Base-by-base conservation (phyloP, 2,888 invertebrate species). In the Stenodema calcarata region DNA sequence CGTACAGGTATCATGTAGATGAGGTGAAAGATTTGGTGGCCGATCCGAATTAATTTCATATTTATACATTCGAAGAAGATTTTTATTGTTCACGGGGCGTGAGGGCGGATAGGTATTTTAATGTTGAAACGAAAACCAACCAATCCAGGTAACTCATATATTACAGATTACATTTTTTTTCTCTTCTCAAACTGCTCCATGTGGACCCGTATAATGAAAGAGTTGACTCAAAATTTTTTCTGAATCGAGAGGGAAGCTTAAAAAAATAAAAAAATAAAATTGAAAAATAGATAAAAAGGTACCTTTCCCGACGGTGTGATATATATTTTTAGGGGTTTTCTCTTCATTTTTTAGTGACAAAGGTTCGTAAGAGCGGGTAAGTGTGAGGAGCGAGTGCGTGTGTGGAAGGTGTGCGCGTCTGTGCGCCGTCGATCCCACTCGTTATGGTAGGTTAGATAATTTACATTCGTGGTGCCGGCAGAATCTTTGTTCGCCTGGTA, bases 361-460 rank as follows among this genome's bases (percentile, higher is more conserved):
- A 78, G 78, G 78, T 41, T 44, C 18, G 78, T 78, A 78, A 41
- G 75, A 76, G n/a, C 70, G 41, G 14, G 41, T 76, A 78, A 41
- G 78, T 41, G 73, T 73, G 73, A 14, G 16, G 44, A 1, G 44
- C 18, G 44, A 11, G 27, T 27, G 78, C n/a, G 44, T 23, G 23
- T 23, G 78, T 42, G 3, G 44, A 18, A 12, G 14, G 42, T 11
- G 78, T 27, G 78, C 27, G 78, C 41, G 44, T 78, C 44, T 44
- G 78, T 44, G 78, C 78, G 78, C 78, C 16, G 78, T 78, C 78
- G 78, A 78, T 78, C 78, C 78, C 42, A 78, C 78, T 78, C 78
- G 78, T 78, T 78, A 78, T 78, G 78, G 78, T 78, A 78, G 78
- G 78, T 78, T 78, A 78, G 78, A 78, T 78, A 78, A 78, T 78